Base-by-base conservation (phyloP, 2,113 vertebrate species). In the Danionella cerebrum region DNA sequence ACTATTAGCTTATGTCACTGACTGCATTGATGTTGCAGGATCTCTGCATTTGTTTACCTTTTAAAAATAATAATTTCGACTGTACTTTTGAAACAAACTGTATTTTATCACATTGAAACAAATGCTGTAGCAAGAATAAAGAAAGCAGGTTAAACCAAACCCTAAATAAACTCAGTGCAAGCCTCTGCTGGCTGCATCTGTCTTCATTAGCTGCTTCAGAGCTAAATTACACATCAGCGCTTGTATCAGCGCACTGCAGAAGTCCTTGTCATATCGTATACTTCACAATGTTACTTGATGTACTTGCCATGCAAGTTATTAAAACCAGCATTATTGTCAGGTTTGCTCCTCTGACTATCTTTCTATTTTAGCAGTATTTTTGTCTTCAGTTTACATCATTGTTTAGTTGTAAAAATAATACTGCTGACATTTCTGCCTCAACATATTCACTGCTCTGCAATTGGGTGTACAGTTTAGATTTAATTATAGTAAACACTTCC, bases 181-280 rank as follows among this genome's bases (percentile, higher is more conserved):
- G 60, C 19, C 24, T 50, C 24, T 39, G 3, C 22, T 4, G 52
- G 25, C 25, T 6, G 48, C 39, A 70, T 67, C 48, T 41, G 42
- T 75, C 63, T 67, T 71, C 48, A 71, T 75, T 63, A 71, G 36
- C 27, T 9, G 21, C 19, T 14, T 59, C 36, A 27, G 53, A 21
- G 18, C 51, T 29, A 66, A 74, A 66, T 66, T 60, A 54, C 53
- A 65, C 31, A 48, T 52, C 45, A 62, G 50, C 24, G 62, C 62
- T 67, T 66, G 62, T 67, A 54, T 67, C 67, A 74, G 72, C 72
- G 66, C 16, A 58, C 31, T 60, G 35, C 59, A 69, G 52, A 50
- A 63, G 45, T 35, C 58, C 47, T 45, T 47, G 12, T 64, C 36
- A 29, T 62, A 35, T 68, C 55, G 55, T 54, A n/a, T 54, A 53